These are phyloP conservation scores for Stigmatopora nigra DNA, from an alignment of 2,113 vertebrate genomes.

Conservation along the genomic window DNA sequence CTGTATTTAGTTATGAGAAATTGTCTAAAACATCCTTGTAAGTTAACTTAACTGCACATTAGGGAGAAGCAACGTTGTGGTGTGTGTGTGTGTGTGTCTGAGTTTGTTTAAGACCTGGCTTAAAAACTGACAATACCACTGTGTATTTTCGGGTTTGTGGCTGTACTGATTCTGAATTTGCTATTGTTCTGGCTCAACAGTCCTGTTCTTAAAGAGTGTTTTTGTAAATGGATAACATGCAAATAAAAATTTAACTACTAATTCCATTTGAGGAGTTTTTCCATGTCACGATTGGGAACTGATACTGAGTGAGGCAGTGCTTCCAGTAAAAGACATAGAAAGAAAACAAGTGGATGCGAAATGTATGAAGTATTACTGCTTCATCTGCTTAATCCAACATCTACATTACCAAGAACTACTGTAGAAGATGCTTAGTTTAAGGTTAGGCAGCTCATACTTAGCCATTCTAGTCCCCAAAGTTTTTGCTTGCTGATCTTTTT, in stretches of 20 bases:
- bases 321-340: not conserved
- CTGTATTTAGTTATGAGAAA: constrained; percentile 84
- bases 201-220: constrained; percentile 52
- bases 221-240: constrained; percentile 61
- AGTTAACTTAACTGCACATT: constrained; percentile 69
- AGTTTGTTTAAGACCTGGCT: constrained; percentile 82
- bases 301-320: not conserved
- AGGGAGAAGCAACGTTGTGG: constrained; percentile 65
- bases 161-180: constrained; percentile 52
- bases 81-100: constrained; percentile 80
- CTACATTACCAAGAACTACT: not conserved
- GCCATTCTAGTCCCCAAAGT: not conserved
- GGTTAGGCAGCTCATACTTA: not conserved
- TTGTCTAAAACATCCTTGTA: constrained; percentile 48
- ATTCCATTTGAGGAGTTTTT: constrained; percentile 13
- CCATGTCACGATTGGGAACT: not conserved
- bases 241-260: constrained; percentile 51
- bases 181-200: constrained; percentile 58
- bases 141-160: constrained; percentile 56
- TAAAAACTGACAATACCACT: constrained; percentile 73
- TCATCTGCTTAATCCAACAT: constrained; percentile 7
- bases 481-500: not conserved
- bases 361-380: constrained; percentile 1
- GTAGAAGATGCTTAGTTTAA: not conserved
- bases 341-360: not conserved